Evolutionary conservation across 2,797 vertebrate genomes (phyloP), one percentile per base, ranked within the genome.

Genomic region (Tympanoctomys barrerae): DNA sequence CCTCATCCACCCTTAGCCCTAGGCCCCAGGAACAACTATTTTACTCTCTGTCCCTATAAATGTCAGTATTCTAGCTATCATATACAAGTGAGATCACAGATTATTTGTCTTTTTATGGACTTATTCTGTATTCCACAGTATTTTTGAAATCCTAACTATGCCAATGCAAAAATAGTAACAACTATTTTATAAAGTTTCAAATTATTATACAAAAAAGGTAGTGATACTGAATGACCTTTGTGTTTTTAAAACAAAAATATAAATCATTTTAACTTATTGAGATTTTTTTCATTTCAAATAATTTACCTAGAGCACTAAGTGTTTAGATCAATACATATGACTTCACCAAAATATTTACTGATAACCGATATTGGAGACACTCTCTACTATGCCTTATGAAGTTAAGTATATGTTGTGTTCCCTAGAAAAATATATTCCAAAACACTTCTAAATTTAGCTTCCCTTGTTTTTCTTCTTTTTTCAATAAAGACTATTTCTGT

Each of bases 231-330:
- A 75, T 82, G 36, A 79, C 13, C 13, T 70, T 83, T 70, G 7
- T 92, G 36, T 71, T 93, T 92, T 82, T 59, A 93, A 62, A 78
- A 78, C 8, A 2, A 19, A 66, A 95, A 31, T 68, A 31, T 4
- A 87, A 89, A 80, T 92, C 80, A 89, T 83, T 95, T 94, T 95
- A 89, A 84, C 13, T 59, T 95, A 52, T 5, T 92, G 16, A 13
- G 5, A 49, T 95, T 93, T 97, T 49, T 26, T 3, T 75, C 39
- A 83, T 80, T 71, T 95, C 36, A 89, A 86, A 83, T 62, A 66
- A 89, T 71, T 96, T 90, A 85, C 18, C 39, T 46, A 81, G 28
- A 92, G 11, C 24, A 94, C 92, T 36, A 95, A 83, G 94, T 79
- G 12, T 87, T 95, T 66, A 94, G 94, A 83, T 57, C 52, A 93